Conservation (phyloP, 2,113 vertebrate genomes). For the Telmatochromis sp. region DNA sequence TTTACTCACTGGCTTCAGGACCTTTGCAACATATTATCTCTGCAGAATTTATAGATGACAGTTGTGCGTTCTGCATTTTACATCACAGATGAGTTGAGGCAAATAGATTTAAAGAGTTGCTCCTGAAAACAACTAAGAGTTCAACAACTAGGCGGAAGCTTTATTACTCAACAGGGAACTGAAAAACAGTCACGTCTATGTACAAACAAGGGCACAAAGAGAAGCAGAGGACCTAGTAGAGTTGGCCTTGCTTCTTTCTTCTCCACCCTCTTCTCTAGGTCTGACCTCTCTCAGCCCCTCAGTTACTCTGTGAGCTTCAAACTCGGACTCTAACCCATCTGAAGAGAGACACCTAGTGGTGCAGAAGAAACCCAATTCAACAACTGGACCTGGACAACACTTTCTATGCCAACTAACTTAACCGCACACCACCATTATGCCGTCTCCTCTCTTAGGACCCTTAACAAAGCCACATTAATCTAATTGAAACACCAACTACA, state of each 20-base stretch:
- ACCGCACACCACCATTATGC: not conserved
- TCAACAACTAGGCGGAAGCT: not conserved
- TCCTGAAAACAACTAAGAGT: not conserved
- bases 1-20: not conserved
- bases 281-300: conserved; percentile 38
- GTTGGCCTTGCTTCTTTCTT: not conserved
- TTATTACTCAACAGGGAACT: not conserved
- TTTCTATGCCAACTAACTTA: not conserved
- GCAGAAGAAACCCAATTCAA: not conserved
- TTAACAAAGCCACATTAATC: conserved; percentile 52
- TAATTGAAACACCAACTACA: conserved; percentile 32
- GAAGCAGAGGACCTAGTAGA: not conserved
- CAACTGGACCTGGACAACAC: not conserved
- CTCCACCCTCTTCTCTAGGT: not conserved
- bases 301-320: not conserved
- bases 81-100: not conserved
- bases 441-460: not conserved
- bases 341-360: conserved; percentile 71
- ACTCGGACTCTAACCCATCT: conserved; percentile 5
- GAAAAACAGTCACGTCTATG: not conserved
- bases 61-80: not conserved
- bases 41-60: not conserved
- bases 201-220: conserved; percentile 8
- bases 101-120: not conserved
- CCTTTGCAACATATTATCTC: not conserved